Conservation (phyloP, 2,888 invertebrate species). For the Lycaena phlaeas region DNA sequence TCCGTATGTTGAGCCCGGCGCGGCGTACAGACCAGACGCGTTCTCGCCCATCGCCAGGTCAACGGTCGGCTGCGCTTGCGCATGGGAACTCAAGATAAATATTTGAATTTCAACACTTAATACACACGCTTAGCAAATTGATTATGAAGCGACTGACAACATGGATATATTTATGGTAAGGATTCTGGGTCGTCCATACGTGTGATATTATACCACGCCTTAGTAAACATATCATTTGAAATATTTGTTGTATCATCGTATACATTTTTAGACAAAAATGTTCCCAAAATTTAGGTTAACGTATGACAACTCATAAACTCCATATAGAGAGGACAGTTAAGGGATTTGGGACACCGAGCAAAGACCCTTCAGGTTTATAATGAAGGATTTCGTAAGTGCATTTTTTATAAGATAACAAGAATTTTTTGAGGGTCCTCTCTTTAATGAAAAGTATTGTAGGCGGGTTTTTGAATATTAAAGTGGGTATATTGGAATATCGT, state of each 20-base stretch:
- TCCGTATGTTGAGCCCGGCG: too few relatives aligned
- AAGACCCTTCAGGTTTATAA: neutral
- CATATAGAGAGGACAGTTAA: neutral
- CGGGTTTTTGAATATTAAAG: slow-evolving; percentile 30
- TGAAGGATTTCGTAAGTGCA: slow-evolving; percentile 6
- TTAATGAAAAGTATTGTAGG: slow-evolving; percentile 10
- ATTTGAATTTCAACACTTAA: slow-evolving; percentile 71
- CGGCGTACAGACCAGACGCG: slow-evolving; percentile 24
- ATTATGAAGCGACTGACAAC: slow-evolving; percentile 47
- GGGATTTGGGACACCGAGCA: neutral
- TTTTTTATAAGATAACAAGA: slow-evolving; percentile 6
- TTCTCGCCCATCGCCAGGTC: slow-evolving; percentile 44
- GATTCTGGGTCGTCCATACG: slow-evolving; percentile 29
- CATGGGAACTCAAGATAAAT: slow-evolving; percentile 68
- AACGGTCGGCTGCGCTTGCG: slow-evolving; percentile 69
- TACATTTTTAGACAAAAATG: neutral
- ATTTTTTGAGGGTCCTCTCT: slow-evolving; percentile 7
- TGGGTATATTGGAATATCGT: slow-evolving; percentile 41
- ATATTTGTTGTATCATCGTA: neutral
- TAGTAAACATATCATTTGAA: neutral
- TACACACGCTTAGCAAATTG: slow-evolving; percentile 69
- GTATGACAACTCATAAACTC: slow-evolving; percentile 3
- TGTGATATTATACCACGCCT: slow-evolving; percentile 6
- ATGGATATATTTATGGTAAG: slow-evolving; percentile 38
- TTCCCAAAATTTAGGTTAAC: slow-evolving; percentile 1